Percentiles rank a stretch among this genome's conserved stretches.
phyloP scores from a whole-genome alignment of 1,140 invertebrate species.

The Zaprionus lachaisei region DNA sequence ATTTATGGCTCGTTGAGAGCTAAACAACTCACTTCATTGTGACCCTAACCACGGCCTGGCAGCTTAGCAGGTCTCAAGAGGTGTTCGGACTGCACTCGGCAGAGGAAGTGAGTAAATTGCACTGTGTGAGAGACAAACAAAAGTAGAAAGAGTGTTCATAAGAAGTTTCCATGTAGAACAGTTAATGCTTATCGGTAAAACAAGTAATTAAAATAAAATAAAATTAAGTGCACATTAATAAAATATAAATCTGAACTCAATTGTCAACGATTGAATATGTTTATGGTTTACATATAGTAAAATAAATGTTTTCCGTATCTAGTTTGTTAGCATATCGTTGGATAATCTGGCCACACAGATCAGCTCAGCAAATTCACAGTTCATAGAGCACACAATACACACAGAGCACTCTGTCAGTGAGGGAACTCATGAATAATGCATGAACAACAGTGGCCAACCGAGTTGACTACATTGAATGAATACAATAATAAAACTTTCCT shows the following conservation, averaged over 20 bases:
- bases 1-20: slow-evolving; percentile 76
- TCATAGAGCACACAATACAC: slow-evolving; percentile 28
- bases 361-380: slow-evolving; percentile 29
- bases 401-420: slow-evolving; percentile 16
- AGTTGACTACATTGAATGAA: slow-evolving; percentile 75
- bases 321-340: slow-evolving; percentile 24
- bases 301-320: no score
- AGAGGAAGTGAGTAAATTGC: not conserved
- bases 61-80: not conserved
- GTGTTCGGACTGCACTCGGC: not conserved
- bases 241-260: not conserved
- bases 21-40: slow-evolving; percentile 61
- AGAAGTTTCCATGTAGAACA: not conserved
- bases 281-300: no score
- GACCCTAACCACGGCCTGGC: not conserved
- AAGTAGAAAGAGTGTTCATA: not conserved
- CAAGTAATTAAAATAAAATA: not conserved
- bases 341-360: slow-evolving; percentile 31
- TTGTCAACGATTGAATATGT: slow-evolving; percentile 1
- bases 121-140: not conserved
- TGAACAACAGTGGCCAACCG: slow-evolving; percentile 40
- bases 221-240: not conserved
- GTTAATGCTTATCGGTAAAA: no score
- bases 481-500: slow-evolving; percentile 78
- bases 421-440: slow-evolving; percentile 71